Base-by-base conservation (phyloP, 2,888 invertebrate species). In the Polyploca ridens region DNA sequence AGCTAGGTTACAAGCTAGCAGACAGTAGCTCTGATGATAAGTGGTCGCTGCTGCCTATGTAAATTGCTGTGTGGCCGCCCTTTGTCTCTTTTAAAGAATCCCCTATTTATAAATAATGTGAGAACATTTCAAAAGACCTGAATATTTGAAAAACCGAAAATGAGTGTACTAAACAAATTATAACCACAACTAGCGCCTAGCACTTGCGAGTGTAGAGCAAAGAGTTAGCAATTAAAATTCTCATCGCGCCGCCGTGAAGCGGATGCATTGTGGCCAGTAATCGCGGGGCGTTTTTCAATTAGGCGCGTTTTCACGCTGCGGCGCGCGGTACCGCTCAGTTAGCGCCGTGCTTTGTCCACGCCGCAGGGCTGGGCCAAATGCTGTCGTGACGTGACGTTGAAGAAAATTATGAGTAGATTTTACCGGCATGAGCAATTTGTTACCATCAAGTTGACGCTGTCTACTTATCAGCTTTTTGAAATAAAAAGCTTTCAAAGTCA, bases 141-240 rank as follows among this genome's bases (percentile, higher is more conserved):
- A n/a, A n/a, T n/a, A n/a, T n/a, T n/a, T n/a, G n/a, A n/a, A n/a
- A n/a, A 44, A 44, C 54, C 54, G 7, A 54, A 54, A 54, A 54
- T 46, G 46, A n/a, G 46, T 14, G 5, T 14, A 46, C 10, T n/a
- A 46, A 46, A 46, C 6, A 46, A 46, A n/a, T 46, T 46, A 10
- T 10, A 7, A 16, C 49, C 49, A 62, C 35, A 3, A 54, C 49
- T 62, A 46, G 46, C 46, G n/a, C 46, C 46, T 46, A 46, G 46
- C n/a, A 44, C 44, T 33, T 33, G 59, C 33, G 64, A 59, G 46
- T 72, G 71, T 74, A 78, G 77, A 68, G 67, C 67, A 63, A 64
- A 69, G 66, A 71, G 67, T 68, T 72, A 75, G 78, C 75, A 82
- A 83, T 84, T 85, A 85, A 84, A 79, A 86, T 84, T 81, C 84